Evolutionary conservation across 2,797 vertebrate genomes (phyloP), one percentile per base, ranked within the genome.

Genomic region (Thamnophis elegans): DNA sequence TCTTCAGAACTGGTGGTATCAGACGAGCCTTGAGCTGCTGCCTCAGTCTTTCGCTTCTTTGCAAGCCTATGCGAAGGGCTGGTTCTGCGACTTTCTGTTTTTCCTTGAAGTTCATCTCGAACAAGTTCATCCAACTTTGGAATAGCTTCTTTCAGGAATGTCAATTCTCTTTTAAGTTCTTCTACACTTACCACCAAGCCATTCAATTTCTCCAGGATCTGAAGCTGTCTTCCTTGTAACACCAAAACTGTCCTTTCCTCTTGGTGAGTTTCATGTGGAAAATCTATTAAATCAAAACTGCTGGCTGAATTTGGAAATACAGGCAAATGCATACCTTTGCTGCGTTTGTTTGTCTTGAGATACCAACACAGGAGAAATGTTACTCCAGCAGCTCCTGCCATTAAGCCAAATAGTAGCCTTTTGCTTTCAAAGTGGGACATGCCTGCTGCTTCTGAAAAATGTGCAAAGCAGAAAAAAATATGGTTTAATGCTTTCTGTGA

Each of bases 101-200:
- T 98, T 20, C 96, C 96, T 53, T 95, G 97, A 91, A 99, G 97
- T 95, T 99, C 98, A 54, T 97, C 98, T 92, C 97, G 97, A 92
- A 99, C 98, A n/a, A 98, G 98, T 85, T 98, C 98, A 95, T 98
- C 98, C 93, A 99, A 97, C 32, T 97, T 96, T 5, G 98, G 98
- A 93, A 99, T 96, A 28, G 98, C 97, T 16, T 97, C 98, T 97
- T 98, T 99, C 95, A 99, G 86, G 4, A 98, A 98, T 92, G 95
- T 97, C 96, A 99, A 98, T 96, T 99, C 99, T 14, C 98, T 98
- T 96, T 98, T 99, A 89, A 99, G 98, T 94, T 99, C 98, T 0
- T 99, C 99, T 94, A 99, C 97, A 0, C 98, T 98, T 89, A 97
- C 94, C 42, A 99, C 96, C 92, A 99, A 97, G 60, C 98, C 98